phyloP scores from a whole-genome alignment of 2,888 invertebrate genomes.

The Lottia scabra region DNA sequence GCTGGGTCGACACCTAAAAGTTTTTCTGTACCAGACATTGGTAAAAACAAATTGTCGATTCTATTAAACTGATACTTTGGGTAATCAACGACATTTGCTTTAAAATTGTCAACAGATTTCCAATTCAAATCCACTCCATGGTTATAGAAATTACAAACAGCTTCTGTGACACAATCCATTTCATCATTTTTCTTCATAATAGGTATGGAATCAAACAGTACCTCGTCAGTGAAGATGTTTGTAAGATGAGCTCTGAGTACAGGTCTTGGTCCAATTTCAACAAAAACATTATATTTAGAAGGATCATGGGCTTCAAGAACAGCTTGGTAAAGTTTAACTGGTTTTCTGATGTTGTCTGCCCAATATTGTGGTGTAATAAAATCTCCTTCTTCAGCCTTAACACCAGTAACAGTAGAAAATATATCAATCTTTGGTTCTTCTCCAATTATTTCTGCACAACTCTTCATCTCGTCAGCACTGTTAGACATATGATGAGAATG shows the following conservation, averaged over 20 bases:
- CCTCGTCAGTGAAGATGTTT: conserved; percentile 22
- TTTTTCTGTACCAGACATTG: conserved; percentile 23
- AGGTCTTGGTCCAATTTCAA: conserved; percentile 51
- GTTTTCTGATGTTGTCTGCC: conserved; percentile 35
- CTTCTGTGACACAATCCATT: background rate
- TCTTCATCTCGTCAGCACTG: conserved; percentile 24
- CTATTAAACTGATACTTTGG: conserved; percentile 40
- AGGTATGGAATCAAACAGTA: background rate
- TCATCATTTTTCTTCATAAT: background rate
- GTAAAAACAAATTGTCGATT: conserved; percentile 24
- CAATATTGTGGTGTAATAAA: conserved; percentile 38
- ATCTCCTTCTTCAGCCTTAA: conserved; percentile 13
- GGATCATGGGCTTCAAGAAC: conserved; percentile 19
- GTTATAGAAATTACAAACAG: conserved; percentile 24
- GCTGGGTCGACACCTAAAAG: conserved; percentile 21
- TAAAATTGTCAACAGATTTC: conserved; percentile 25
- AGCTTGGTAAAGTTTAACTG: conserved; percentile 34
- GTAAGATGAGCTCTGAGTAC: conserved; percentile 33
- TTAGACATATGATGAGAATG: conserved; percentile 41
- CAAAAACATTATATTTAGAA: conserved; percentile 26
- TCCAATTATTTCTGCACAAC: conserved; percentile 22
- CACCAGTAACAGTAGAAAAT: conserved; percentile 45
- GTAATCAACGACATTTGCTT: conserved; percentile 19
- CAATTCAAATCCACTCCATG: conserved; percentile 29
- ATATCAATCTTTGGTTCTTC: conserved; percentile 15